These are phyloP conservation scores for Pangasius mekongensis DNA, from an alignment of 2,797 vertebrate genomes.

Conservation along the genomic window DNA sequence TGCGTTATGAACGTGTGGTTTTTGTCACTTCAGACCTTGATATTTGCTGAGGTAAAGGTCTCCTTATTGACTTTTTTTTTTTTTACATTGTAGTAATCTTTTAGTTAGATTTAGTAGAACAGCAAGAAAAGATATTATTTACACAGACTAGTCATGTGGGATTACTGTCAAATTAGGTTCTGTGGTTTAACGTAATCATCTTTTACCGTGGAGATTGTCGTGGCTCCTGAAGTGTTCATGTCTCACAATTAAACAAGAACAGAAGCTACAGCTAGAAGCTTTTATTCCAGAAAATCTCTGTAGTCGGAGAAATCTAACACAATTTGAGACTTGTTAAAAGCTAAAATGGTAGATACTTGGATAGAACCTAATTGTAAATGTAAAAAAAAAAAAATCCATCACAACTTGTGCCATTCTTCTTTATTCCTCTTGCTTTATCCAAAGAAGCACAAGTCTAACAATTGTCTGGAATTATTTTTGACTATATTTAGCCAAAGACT, in stretches of 20 bases:
- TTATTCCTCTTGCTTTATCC: background rate
- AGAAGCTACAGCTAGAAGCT: too few species aligned
- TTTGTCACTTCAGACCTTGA: background rate
- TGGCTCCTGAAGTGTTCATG: background rate
- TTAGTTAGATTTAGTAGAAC: background rate
- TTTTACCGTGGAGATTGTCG: background rate
- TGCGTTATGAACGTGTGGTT: background rate
- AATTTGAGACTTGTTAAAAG: background rate
- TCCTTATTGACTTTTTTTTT: background rate
- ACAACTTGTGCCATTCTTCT: background rate
- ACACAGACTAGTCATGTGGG: background rate
- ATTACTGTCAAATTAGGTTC: background rate
- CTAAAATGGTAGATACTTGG: background rate
- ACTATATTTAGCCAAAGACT: background rate
- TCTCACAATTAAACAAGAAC: background rate
- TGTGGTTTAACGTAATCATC: background rate
- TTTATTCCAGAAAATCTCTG: background rate
- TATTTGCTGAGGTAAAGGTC: slow-evolving; percentile 4
- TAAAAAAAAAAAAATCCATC: background rate
- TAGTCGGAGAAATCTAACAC: background rate
- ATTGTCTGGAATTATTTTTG: background rate
- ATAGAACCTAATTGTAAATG: background rate
- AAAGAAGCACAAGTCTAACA: background rate
- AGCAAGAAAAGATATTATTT: background rate
- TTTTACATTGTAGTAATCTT: background rate